Conservation (phyloP, 2,797 vertebrate genomes). For the Rachycentron canadum region DNA sequence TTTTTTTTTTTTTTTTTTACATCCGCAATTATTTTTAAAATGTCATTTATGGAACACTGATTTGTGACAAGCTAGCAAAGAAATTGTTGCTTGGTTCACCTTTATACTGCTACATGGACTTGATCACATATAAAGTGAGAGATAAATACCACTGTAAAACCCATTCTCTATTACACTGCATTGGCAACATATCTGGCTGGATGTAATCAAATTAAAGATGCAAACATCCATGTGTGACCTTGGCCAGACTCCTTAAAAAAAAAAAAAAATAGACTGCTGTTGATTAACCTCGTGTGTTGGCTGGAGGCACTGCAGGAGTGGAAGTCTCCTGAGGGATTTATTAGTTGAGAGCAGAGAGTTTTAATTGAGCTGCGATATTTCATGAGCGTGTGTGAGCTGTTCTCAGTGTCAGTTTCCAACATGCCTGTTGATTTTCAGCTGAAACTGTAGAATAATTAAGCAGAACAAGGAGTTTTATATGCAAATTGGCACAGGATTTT, state of each 20-base stretch:
- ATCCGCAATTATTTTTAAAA: too few species aligned
- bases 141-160: too few species aligned
- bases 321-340: constrained; percentile 1
- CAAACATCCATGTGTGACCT: background rate
- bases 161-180: too few species aligned
- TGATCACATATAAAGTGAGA: background rate
- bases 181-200: too few species aligned
- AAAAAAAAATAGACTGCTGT: background rate
- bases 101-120: background rate
- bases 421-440: background rate
- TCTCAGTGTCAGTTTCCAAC: background rate
- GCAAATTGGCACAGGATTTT: background rate
- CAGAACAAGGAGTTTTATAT: background rate
- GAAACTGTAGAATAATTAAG: background rate
- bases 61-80: background rate
- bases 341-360: background rate
- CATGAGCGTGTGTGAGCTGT: background rate
- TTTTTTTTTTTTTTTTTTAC: too few species aligned
- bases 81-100: background rate
- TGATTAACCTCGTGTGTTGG: constrained; percentile 6
- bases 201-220: background rate
- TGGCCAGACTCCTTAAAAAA: constrained; percentile 1
- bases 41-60: background rate
- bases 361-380: background rate
- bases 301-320: background rate